A percentile compares a stretch with the other conserved stretches of the same genome.
Evolutionary conservation across 1,140 invertebrate genomes (phyloP).

Genomic region (Temnothorax curvispinosus): DNA sequence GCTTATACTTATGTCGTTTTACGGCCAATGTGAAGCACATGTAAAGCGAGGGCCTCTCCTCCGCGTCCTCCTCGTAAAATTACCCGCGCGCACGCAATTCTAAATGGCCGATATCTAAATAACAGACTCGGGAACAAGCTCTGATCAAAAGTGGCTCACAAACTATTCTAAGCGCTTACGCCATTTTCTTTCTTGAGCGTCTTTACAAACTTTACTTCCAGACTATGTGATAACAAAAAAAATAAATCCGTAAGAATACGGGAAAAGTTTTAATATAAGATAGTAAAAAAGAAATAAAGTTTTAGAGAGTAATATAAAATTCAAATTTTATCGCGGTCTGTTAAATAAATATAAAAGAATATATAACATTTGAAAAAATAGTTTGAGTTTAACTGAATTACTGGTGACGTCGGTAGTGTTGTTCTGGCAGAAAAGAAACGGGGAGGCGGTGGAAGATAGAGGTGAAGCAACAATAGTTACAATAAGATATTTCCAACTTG

Average conservation of each 20-base stretch:
- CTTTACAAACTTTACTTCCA: not conserved
- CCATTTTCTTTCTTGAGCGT: not conserved
- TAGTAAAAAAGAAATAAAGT: not conserved
- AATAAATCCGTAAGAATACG: not conserved
- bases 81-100: not conserved
- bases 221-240: not conserved
- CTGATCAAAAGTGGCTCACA: not conserved
- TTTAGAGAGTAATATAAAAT: not conserved
- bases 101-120: constrained; percentile 20
- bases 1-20: constrained; percentile 36
- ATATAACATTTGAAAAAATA: not conserved
- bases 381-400: not conserved
- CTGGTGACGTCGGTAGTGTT: not conserved
- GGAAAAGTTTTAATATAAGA: not conserved
- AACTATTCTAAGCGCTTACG: not conserved
- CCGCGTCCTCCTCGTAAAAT: constrained; percentile 16
- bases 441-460: not conserved
- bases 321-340: not conserved
- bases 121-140: constrained; percentile 12
- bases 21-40: not conserved
- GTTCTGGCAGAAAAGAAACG: not conserved
- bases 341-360: not conserved
- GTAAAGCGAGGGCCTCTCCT: constrained; percentile 10
- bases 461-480: not conserved
- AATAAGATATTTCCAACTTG: constrained; percentile 45